Base-by-base conservation (phyloP, 2,113 vertebrate species). In the Lepidothrix coronata region DNA sequence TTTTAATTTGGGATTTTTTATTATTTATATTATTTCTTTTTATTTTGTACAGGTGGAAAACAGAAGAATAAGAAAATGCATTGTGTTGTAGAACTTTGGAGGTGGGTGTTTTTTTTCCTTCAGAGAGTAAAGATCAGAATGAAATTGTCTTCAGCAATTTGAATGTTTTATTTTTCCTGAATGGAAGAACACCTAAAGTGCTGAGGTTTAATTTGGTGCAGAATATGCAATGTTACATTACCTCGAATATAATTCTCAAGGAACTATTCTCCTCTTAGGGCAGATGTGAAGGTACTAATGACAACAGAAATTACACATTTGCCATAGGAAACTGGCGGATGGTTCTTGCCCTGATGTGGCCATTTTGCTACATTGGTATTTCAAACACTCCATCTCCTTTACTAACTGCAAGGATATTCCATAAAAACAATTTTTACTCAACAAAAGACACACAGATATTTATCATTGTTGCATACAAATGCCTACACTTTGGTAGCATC, bases 141-240 rank as follows among this genome's bases (percentile, higher is more conserved):
- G 37, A 95, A 95, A 96, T 88, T 90, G 43, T 83, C 65, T 86
- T 72, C 31, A 62, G 46, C 41, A 92, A 94, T 94, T 88, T 88
- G 41, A 79, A 89, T 70, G 71, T 51, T 95, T 86, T 81, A 4
- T 85, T 89, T 92, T 75, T 74, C 35, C 58, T 85, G 85, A 94
- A 82, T 72, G 57, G 49, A 85, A 61, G 51, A 96, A 85, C 27
- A 91, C 30, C 67, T 71, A 61, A 92, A 91, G 52, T 75, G 52
- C n/a, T 65, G 52, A 75, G 35, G 41, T 81, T 28, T 84, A 86
- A 88, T 93, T 88, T 78, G 18, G 37, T 48, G 25, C n/a, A 70
- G 71, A 94, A 68, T 77, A 76, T 57, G 46, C 79, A 91, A 39
- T 6, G 1, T 51, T 71, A 63, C 35, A 39, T 48, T 55, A 28